Evolutionary conservation across 2,888 invertebrate genomes (phyloP).

Genomic region (Scaptomyza tumidula): DNA sequence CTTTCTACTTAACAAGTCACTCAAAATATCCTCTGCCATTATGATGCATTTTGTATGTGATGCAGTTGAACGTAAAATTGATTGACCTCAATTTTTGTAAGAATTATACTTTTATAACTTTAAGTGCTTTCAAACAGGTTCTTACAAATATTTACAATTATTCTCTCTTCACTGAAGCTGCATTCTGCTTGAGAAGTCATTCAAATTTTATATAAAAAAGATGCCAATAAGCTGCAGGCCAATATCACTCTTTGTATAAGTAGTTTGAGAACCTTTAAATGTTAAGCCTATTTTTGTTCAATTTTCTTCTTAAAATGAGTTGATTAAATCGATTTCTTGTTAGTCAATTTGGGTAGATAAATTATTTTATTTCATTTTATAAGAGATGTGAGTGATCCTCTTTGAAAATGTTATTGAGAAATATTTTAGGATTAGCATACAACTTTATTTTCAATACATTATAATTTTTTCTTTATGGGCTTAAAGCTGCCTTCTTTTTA

Average conservation of each 20-base stretch:
- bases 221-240: background rate
- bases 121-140: background rate
- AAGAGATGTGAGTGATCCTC: too few species aligned
- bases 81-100: background rate
- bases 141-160: slow-evolving; percentile 2
- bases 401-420: too few species aligned
- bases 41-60: background rate
- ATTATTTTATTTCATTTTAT: too few species aligned
- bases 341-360: too few species aligned
- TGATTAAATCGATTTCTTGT: too few species aligned
- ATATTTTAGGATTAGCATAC: too few species aligned
- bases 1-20: slow-evolving; percentile 9
- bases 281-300: background rate
- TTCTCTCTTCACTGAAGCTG: background rate
- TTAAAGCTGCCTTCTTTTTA: background rate
- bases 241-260: background rate
- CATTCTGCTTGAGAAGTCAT: background rate
- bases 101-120: slow-evolving; percentile 1
- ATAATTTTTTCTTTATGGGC: background rate
- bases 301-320: too few species aligned
- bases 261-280: background rate
- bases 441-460: background rate
- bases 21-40: slow-evolving; percentile 8
- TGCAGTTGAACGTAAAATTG: slow-evolving; percentile 1
- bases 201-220: background rate